Conservation (phyloP, 2,113 vertebrate genomes). For the Notechis scutatus region DNA sequence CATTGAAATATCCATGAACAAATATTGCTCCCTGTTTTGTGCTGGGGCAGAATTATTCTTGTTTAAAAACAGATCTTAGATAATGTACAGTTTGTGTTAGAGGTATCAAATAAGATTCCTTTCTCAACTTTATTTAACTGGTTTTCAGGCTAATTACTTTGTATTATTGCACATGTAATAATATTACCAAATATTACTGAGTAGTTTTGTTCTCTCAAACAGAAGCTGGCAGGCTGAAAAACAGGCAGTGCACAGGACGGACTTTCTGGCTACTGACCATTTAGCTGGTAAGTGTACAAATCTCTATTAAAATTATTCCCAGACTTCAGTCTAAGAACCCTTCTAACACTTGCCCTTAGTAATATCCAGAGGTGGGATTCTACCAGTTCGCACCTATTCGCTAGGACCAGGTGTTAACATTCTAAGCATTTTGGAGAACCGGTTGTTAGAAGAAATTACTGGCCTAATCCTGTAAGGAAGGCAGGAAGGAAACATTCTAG, state of each 20-base stretch:
- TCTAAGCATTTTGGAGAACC: no score
- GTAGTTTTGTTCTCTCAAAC: slow-evolving; percentile 42
- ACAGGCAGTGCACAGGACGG: slow-evolving; percentile 93
- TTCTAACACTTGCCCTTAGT: neutral
- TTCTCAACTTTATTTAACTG: neutral
- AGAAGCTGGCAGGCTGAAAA: slow-evolving; percentile 99
- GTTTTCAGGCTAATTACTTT: neutral
- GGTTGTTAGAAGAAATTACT: no score
- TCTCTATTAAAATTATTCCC: neutral
- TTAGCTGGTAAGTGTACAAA: slow-evolving; percentile 89
- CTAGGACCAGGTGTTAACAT: no score
- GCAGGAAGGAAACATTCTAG: no score
- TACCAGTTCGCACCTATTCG: no score
- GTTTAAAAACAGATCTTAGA: neutral
- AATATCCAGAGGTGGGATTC: no score
- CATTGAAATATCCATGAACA: neutral
- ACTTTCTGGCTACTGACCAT: slow-evolving; percentile 99
- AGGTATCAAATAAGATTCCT: neutral
- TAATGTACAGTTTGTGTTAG: neutral
- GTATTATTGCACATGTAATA: neutral
- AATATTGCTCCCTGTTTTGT: neutral
- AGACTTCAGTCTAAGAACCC: neutral
- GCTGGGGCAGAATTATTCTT: neutral
- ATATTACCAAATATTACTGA: neutral
- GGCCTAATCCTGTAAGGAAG: no score